Conservation (phyloP, 2,113 vertebrate species). For the Sminthopsis crassicaudata region DNA sequence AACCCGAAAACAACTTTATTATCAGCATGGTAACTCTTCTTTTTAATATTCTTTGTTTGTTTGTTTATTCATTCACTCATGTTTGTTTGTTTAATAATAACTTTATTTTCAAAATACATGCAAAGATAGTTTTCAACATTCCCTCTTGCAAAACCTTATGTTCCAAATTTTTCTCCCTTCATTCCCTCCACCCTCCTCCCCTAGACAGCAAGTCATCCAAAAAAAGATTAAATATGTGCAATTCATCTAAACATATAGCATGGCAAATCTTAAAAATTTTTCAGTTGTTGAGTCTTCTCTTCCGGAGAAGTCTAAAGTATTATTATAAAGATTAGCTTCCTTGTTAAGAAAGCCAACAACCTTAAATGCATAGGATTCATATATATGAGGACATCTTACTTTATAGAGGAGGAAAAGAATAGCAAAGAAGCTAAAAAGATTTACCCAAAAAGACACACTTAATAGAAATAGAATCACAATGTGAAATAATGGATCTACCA, state of each 20-base stretch:
- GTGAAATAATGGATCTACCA: not conserved
- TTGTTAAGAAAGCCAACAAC: not conserved
- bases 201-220: no score
- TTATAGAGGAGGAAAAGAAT: not conserved
- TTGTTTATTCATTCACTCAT: no score
- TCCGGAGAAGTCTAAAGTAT: not conserved
- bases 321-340: not conserved
- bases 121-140: no score
- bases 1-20: not conserved
- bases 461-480: not conserved
- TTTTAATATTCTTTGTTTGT: no score
- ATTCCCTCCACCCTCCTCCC: no score
- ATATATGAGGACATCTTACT: not conserved
- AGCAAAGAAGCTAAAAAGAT: not conserved
- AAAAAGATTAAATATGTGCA: no score
- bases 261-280: not conserved
- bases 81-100: no score
- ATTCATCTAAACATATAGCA: not conserved
- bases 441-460: not conserved
- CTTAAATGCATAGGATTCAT: not conserved
- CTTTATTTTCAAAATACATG: no score
- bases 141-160: no score
- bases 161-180: no score
- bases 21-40: not conserved
- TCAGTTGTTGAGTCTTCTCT: not conserved